Conservation (phyloP, 2,888 invertebrate species). For the Acleris emargana region DNA sequence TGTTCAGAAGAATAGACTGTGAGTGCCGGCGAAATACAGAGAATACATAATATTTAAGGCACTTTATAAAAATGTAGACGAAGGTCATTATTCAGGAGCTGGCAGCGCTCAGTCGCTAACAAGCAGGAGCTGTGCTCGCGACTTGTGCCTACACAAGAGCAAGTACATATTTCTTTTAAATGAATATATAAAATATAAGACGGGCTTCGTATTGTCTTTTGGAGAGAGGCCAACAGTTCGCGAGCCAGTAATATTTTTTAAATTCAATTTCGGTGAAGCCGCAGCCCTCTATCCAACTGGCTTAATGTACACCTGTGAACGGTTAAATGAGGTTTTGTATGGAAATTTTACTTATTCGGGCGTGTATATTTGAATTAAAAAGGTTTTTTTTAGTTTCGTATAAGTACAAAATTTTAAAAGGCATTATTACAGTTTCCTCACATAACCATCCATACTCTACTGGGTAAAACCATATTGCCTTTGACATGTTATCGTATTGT, state of each 20-base stretch:
- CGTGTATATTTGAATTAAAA: neutral
- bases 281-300: slow-evolving; percentile 75
- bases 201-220: slow-evolving; percentile 75
- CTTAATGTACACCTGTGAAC: slow-evolving; percentile 82
- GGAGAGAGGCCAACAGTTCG: slow-evolving; percentile 77
- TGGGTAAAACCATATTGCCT: too few relatives aligned
- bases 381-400: too few relatives aligned
- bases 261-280: slow-evolving; percentile 82
- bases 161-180: slow-evolving; percentile 75
- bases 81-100: slow-evolving; percentile 45
- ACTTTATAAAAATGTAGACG: slow-evolving; percentile 24
- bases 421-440: too few relatives aligned
- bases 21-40: slow-evolving; percentile 9
- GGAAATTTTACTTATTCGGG: slow-evolving; percentile 31
- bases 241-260: slow-evolving; percentile 81
- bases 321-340: slow-evolving; percentile 74
- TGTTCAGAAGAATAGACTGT: slow-evolving; percentile 11
- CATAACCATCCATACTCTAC: too few relatives aligned
- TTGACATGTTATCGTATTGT: too few relatives aligned
- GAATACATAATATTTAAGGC: slow-evolving; percentile 26
- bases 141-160: slow-evolving; percentile 48
- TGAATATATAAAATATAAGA: slow-evolving; percentile 69
- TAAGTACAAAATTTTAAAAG: too few relatives aligned
- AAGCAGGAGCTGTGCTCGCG: slow-evolving; percentile 51
- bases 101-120: slow-evolving; percentile 53